These are phyloP conservation scores for Drosophila pandora DNA, from an alignment of 1,140 invertebrate species.

Conservation along the genomic window DNA sequence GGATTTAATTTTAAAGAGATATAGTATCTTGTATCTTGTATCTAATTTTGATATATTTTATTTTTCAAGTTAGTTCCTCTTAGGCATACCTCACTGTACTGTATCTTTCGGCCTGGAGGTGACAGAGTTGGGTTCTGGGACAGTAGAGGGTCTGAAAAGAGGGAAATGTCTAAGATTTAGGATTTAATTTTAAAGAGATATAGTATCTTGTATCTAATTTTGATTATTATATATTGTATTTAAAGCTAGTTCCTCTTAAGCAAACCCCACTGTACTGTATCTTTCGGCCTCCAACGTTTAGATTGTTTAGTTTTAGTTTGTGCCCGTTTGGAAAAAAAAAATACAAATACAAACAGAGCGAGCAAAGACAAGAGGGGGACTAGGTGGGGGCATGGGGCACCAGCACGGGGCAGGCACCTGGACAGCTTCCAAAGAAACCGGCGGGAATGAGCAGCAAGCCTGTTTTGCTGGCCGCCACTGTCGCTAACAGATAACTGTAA, in stretches of 20 bases:
- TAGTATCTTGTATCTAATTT: no score
- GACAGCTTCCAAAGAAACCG: slow-evolving; percentile 43
- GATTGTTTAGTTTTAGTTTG: slow-evolving; percentile 70
- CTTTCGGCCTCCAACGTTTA: slow-evolving; percentile 44
- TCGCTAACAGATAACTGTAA: slow-evolving; percentile 68
- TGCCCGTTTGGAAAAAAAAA: slow-evolving; percentile 68
- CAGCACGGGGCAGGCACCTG: slow-evolving; percentile 52
- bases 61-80: no score
- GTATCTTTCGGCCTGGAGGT: neutral
- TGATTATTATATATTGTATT: neutral
- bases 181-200: neutral
- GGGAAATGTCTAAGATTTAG: no score
- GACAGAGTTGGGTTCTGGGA: slow-evolving; percentile 24
- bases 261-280: slow-evolving; percentile 36
- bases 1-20: no score
- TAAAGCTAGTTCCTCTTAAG: neutral
- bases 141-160: neutral
- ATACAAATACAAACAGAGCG: slow-evolving; percentile 51
- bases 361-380: neutral
- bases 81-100: no score
- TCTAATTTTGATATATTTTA: no score
- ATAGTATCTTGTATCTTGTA: no score
- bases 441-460: slow-evolving; percentile 30
- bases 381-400: neutral
- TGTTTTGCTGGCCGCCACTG: slow-evolving; percentile 38